Conservation (phyloP, 2,888 invertebrate species). For the Habrosyne pyritoides region DNA sequence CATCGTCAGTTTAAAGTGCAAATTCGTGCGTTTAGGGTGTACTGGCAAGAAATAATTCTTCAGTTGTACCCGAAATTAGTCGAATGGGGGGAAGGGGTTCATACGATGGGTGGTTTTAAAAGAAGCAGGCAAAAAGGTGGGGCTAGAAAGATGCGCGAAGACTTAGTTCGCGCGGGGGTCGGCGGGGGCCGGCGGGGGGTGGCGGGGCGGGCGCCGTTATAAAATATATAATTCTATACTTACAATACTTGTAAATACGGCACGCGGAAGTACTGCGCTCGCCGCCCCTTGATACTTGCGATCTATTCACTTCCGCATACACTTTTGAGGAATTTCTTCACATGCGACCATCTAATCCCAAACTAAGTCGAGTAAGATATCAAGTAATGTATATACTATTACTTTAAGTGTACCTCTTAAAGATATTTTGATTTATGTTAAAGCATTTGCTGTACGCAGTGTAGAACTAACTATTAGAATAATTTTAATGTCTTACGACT, state of each 20-base stretch:
- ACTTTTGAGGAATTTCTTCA: too few relatives aligned
- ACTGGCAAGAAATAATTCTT: constrained; percentile 81
- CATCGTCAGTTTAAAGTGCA: constrained; percentile 42
- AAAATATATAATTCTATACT: constrained; percentile 85
- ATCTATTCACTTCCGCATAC: constrained; percentile 1
- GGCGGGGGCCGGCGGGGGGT: constrained; percentile 28
- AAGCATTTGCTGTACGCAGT: too few relatives aligned
- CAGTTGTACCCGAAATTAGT: constrained; percentile 84
- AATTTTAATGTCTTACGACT: too few relatives aligned
- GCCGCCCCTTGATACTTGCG: constrained; percentile 53
- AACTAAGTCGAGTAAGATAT: too few relatives aligned
- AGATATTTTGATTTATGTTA: too few relatives aligned
- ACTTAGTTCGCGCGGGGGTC: constrained; percentile 79
- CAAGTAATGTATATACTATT: too few relatives aligned
- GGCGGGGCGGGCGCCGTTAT: constrained; percentile 70
- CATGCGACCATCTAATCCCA: too few relatives aligned
- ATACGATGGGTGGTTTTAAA: constrained; percentile 83
- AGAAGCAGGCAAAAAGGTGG: constrained; percentile 83
- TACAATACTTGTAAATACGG: constrained; percentile 84
- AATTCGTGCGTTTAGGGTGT: constrained; percentile 41
- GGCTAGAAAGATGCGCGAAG: constrained; percentile 84
- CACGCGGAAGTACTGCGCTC: constrained; percentile 73
- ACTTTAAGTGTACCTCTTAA: too few relatives aligned
- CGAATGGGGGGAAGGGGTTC: constrained; percentile 83
- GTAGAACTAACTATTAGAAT: too few relatives aligned